These are phyloP conservation scores for Sisyra nigra DNA, from an alignment of 2,888 invertebrate genomes.

Conservation along the genomic window DNA sequence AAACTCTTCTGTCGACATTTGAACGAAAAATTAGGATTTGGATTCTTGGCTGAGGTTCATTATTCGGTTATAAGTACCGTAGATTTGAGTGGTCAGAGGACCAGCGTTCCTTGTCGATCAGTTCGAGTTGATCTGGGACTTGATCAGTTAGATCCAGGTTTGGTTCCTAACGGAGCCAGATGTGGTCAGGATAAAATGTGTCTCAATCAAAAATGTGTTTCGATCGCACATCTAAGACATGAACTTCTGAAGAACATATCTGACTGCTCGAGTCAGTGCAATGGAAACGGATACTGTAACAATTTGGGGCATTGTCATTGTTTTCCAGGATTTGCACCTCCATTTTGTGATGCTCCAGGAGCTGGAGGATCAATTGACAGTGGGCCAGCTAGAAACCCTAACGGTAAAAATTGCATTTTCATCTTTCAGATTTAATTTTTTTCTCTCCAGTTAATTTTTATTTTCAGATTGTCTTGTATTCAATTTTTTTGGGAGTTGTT, in stretches of 20 bases:
- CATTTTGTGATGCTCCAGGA: constrained; percentile 71
- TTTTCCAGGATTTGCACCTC: constrained; percentile 74
- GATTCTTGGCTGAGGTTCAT: constrained; percentile 66
- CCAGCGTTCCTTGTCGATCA: constrained; percentile 75
- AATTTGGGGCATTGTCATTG: constrained; percentile 87
- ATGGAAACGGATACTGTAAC: constrained; percentile 79
- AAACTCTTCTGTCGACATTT: constrained; percentile 89
- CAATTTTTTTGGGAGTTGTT: no score
- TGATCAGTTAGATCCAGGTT: constrained; percentile 81
- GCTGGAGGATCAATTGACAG: constrained; percentile 82
- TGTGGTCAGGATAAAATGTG: constrained; percentile 86
- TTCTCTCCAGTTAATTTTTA: no score
- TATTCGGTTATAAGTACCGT: constrained; percentile 58
- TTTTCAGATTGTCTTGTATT: no score
- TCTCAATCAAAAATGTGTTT: constrained; percentile 70
- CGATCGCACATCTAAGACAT: constrained; percentile 44
- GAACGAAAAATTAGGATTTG: constrained; percentile 86
- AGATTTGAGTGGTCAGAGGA: constrained; percentile 64
- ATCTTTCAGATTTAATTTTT: no score
- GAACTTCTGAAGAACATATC: constrained; percentile 29
- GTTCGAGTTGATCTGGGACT: constrained; percentile 86
- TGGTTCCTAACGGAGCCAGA: constrained; percentile 87
- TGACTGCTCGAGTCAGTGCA: constrained; percentile 64
- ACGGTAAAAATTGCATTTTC: no score
- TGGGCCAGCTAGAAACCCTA: constrained; percentile 62